These are phyloP conservation scores for Ctenosaura bakeri DNA, from an alignment of 2,797 vertebrate genomes.

Conservation along the genomic window DNA sequence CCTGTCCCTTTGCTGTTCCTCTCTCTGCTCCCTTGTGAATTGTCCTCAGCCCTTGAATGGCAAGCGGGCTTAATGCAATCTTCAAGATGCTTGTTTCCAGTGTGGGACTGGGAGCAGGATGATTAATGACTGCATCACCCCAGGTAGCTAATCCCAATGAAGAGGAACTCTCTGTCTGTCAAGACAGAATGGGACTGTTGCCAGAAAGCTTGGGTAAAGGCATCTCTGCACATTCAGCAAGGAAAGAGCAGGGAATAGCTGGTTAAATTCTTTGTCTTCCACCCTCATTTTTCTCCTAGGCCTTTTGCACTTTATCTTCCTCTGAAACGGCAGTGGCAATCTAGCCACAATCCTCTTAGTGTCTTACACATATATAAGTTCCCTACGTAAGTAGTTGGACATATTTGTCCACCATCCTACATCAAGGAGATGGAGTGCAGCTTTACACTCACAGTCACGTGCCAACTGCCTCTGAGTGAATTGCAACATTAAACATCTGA, in stretches of 20 bases:
- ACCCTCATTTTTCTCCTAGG: neutral
- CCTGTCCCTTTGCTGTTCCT: neutral
- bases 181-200: neutral
- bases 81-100: neutral
- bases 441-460: too few species aligned
- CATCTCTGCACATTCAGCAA: neutral
- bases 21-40: neutral
- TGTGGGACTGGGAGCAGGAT: neutral
- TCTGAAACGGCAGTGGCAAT: neutral
- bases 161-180: constrained; percentile 1
- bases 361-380: too few species aligned
- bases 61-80: constrained; percentile 9
- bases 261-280: neutral
- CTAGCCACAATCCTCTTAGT: too few species aligned
- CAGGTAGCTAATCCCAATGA: constrained; percentile 36
- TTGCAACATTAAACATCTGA: too few species aligned
- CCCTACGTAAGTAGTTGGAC: too few species aligned
- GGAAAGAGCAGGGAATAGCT: neutral
- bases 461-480: too few species aligned
- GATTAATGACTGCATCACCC: constrained; percentile 19
- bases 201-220: neutral
- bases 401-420: too few species aligned
- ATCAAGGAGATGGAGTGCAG: too few species aligned
- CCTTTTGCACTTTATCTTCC: neutral
- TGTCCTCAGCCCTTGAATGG: neutral